phyloP scores from a whole-genome alignment of 2,888 invertebrate species.

The Dichetophora obliterata region DNA sequence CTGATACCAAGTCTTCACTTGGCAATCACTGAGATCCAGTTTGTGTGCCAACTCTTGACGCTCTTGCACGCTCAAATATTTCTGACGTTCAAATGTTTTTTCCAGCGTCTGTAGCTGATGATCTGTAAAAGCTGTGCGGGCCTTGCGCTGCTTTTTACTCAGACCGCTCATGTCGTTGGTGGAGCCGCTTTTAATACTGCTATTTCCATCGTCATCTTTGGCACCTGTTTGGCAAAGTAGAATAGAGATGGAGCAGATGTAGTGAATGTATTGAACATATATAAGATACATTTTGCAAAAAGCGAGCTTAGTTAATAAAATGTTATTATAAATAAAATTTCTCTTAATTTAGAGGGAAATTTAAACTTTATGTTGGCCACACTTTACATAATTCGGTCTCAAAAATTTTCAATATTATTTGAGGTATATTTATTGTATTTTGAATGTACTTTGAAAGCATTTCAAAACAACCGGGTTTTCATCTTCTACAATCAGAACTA shows the following conservation, averaged over 20 bases:
- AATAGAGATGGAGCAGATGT: background rate
- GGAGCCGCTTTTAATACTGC: slow-evolving; percentile 69
- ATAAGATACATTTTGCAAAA: background rate
- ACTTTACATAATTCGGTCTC: too few relatives aligned
- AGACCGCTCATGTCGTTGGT: slow-evolving; percentile 71
- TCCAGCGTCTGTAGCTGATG: slow-evolving; percentile 96
- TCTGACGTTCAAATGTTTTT: slow-evolving; percentile 96
- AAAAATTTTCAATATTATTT: too few relatives aligned
- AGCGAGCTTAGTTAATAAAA: background rate
- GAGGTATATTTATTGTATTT: too few relatives aligned
- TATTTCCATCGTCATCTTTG: slow-evolving; percentile 82
- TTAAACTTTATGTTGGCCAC: too few relatives aligned
- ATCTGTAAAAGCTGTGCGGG: slow-evolving; percentile 98
- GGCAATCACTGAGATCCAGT: slow-evolving; percentile 96
- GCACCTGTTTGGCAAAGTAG: slow-evolving; percentile 74
- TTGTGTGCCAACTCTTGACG: slow-evolving; percentile 98
- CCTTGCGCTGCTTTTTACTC: slow-evolving; percentile 95
- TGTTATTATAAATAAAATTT: background rate
- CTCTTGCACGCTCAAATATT: slow-evolving; percentile 97
- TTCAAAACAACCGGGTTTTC: too few relatives aligned
- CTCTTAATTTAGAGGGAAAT: too few relatives aligned
- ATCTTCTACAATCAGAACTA: too few relatives aligned
- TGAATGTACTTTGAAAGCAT: too few relatives aligned
- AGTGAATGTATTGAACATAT: background rate
- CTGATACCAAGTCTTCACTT: slow-evolving; percentile 99